These are phyloP conservation scores for Drosophila rufa DNA, from an alignment of 1,140 invertebrate genomes.

Conservation along the genomic window DNA sequence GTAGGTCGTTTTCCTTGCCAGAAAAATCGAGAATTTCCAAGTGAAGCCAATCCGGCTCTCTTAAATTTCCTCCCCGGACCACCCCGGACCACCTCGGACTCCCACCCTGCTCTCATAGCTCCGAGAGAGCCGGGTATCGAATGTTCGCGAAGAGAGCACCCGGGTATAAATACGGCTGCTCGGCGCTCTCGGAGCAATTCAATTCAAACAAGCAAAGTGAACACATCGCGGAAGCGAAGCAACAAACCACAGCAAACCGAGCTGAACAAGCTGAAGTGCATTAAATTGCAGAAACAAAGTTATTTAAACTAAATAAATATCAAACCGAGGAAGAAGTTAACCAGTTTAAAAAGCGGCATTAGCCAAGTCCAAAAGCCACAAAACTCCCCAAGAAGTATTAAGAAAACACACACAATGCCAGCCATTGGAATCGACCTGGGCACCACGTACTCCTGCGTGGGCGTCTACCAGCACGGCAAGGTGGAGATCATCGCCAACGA, in stretches of 20 bases:
- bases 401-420: slow-evolving; percentile 77
- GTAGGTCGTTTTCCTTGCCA: neutral
- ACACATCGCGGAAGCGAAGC: slow-evolving; percentile 59
- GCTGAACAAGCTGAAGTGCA: slow-evolving; percentile 47
- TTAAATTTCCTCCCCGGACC: no score
- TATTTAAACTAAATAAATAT: slow-evolving; percentile 6
- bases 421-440: slow-evolving; percentile 92
- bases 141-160: no score
- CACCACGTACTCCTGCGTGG: slow-evolving; percentile 92
- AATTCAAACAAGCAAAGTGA: slow-evolving; percentile 68
- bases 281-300: slow-evolving; percentile 12
- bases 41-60: no score
- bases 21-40: slow-evolving; percentile 11
- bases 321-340: slow-evolving; percentile 15
- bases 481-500: slow-evolving; percentile 97
- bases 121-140: slow-evolving; percentile 30
- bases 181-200: slow-evolving; percentile 52
- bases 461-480: slow-evolving; percentile 93
- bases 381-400: slow-evolving; percentile 9
- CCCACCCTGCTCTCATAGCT: slow-evolving; percentile 2
- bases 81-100: neutral
- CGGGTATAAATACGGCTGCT: neutral
- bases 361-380: neutral
- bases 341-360: neutral
- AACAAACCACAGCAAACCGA: slow-evolving; percentile 45